Base-by-base conservation (phyloP, 2,113 vertebrate species). In the Camarhynchus parvulus region DNA sequence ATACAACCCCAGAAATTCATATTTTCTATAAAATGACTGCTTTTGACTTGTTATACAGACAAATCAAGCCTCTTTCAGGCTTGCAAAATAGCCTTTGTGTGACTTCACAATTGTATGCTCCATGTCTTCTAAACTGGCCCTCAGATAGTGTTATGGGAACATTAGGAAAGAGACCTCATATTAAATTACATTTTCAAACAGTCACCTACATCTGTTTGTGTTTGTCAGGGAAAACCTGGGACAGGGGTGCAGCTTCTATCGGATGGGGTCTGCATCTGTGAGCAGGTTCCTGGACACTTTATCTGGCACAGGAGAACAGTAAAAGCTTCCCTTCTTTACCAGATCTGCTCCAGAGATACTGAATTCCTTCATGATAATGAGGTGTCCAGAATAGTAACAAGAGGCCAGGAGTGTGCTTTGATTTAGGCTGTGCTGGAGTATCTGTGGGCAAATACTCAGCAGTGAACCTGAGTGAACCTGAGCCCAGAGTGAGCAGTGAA, bases 291-390 rank as follows among this genome's bases (percentile, higher is more conserved):
- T 83, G 74, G 93, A 75, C 31, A n/a, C 44, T 95, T 96, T 92
- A 96, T 86, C 70, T 90, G 78, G 62, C 96, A 86, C 81, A 87
- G 76, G 94, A 97, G 94, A 89, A 87, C 68, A 82, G 63, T 96
- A 95, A 97, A 96, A 77, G 19, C 63, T 89, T 92, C 89, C 64
- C 44, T 91, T 87, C 63, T 87, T 59, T 55, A 55, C 56, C 52
- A 92, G 93, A 75, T 70, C 84, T 92, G 81, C 85, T 90, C 66
- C 82, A 91, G 83, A 97, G 89, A 96, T 95, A 80, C 37, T 53
- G 41, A 96, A 95, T 95, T 97, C 89, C 92, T 94, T 55, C 66
- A 88, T 47, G 84, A 92, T 96, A 94, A 97, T 84, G 96, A 97
- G 92, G 90, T 95, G 93, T 94, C 87, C 76, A 68, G 91, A 94